Evolutionary conservation across 1,140 invertebrate species (phyloP).

Genomic region (Atta cephalotes): DNA sequence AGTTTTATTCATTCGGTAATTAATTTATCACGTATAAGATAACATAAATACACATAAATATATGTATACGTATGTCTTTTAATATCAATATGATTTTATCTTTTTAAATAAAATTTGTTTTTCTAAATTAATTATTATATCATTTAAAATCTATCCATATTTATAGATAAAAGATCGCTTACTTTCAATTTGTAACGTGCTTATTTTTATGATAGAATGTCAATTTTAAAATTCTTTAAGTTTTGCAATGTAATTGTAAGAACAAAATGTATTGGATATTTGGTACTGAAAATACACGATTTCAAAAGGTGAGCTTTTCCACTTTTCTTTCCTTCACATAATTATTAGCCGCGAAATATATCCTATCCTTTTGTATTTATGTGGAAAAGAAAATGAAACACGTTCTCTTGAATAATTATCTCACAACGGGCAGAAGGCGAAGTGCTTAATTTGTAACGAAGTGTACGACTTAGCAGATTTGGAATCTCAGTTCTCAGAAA

Average conservation of each 20-base stretch:
- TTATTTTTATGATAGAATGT: constrained; percentile 25
- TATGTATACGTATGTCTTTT: constrained; percentile 20
- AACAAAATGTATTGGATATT: constrained; percentile 72
- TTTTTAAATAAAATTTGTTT: constrained; percentile 18
- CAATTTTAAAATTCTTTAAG: constrained; percentile 20
- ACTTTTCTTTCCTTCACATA: not conserved
- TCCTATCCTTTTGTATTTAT: not conserved
- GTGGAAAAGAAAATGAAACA: too few relatives aligned
- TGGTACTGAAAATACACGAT: constrained; percentile 73
- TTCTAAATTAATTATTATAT: not conserved
- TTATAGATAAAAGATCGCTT: not conserved
- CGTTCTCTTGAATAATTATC: too few relatives aligned
- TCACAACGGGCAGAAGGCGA: too few relatives aligned
- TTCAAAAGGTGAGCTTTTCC: constrained; percentile 55
- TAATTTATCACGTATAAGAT: constrained; percentile 38
- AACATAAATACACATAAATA: constrained; percentile 5
- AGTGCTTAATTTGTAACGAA: too few relatives aligned
- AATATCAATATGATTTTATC: constrained; percentile 8
- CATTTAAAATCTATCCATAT: not conserved
- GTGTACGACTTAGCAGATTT: too few relatives aligned
- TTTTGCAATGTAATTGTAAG: constrained; percentile 68
- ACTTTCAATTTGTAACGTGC: constrained; percentile 34
- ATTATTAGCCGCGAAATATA: not conserved
- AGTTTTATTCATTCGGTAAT: constrained; percentile 1
- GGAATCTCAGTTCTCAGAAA: too few relatives aligned